Conservation (phyloP, 2,113 vertebrate genomes). For the Lasiurus cinereus region DNA sequence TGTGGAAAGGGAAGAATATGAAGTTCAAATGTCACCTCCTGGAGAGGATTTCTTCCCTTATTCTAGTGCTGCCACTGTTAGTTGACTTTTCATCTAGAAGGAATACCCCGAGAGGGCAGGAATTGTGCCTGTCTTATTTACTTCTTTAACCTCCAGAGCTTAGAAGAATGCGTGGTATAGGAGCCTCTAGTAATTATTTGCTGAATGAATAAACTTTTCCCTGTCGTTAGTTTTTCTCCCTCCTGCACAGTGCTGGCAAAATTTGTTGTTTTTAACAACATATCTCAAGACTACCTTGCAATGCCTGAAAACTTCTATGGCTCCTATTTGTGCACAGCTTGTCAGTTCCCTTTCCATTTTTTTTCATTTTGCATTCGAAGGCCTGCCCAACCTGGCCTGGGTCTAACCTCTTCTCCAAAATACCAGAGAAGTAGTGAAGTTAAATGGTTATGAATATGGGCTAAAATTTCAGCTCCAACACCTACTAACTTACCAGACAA, state of each 20-base stretch:
- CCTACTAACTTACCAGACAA: neutral
- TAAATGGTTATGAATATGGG: neutral
- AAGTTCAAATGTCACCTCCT: neutral
- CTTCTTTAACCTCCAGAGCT: neutral
- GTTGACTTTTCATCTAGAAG: neutral
- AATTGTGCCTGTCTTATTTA: neutral
- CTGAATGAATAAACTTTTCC: neutral
- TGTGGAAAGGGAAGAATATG: too few relatives aligned
- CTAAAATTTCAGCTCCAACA: neutral
- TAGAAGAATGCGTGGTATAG: neutral
- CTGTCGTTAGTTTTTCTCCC: neutral
- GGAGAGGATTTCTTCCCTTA: neutral
- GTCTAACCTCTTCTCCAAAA: neutral
- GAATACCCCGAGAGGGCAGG: neutral
- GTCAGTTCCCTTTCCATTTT: neutral
- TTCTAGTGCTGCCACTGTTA: neutral
- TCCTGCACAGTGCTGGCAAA: conserved; percentile 8
- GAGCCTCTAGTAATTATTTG: neutral
- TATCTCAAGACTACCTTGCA: neutral
- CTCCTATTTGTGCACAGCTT: neutral
- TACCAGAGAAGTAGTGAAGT: neutral
- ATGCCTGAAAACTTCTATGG: neutral
- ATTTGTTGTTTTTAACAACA: neutral
- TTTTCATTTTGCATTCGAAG: neutral
- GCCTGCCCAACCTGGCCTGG: neutral